These are phyloP conservation scores for Synanthedon formicaeformis DNA, from an alignment of 2,888 invertebrate genomes.

Conservation along the genomic window DNA sequence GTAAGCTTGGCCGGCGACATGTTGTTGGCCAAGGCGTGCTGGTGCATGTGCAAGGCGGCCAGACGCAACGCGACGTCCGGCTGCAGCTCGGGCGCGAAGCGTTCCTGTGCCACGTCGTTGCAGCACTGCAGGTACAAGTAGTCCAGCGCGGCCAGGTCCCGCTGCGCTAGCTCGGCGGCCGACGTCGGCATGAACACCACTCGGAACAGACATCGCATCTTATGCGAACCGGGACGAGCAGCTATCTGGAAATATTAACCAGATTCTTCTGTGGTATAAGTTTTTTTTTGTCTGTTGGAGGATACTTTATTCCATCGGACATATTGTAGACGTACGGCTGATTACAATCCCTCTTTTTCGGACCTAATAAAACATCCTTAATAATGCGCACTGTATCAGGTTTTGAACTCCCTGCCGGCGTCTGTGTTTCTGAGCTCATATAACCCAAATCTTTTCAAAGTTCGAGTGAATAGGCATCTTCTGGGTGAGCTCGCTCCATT, in stretches of 20 bases:
- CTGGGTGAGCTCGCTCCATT: too few species aligned
- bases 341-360: too few species aligned
- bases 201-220: constrained; percentile 89
- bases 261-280: too few species aligned
- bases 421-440: too few species aligned
- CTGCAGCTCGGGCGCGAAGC: constrained; percentile 87
- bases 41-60: constrained; percentile 91
- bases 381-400: too few species aligned
- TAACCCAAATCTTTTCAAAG: too few species aligned
- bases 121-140: constrained; percentile 93
- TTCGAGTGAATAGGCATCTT: too few species aligned
- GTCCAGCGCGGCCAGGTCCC: constrained; percentile 87
- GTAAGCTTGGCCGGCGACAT: constrained; percentile 83
- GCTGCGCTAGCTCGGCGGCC: constrained; percentile 84
- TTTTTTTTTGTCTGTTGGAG: too few species aligned
- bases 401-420: too few species aligned
- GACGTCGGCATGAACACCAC: constrained; percentile 91
- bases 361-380: too few species aligned
- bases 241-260: constrained; percentile 77
- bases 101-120: constrained; percentile 92
- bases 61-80: constrained; percentile 88
- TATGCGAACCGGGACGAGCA: constrained; percentile 89
- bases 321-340: too few species aligned
- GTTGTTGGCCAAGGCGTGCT: constrained; percentile 87
- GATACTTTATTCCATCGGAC: too few species aligned